Conservation (phyloP, 2,113 vertebrate genomes). For the Erythrolamprus reginae region DNA sequence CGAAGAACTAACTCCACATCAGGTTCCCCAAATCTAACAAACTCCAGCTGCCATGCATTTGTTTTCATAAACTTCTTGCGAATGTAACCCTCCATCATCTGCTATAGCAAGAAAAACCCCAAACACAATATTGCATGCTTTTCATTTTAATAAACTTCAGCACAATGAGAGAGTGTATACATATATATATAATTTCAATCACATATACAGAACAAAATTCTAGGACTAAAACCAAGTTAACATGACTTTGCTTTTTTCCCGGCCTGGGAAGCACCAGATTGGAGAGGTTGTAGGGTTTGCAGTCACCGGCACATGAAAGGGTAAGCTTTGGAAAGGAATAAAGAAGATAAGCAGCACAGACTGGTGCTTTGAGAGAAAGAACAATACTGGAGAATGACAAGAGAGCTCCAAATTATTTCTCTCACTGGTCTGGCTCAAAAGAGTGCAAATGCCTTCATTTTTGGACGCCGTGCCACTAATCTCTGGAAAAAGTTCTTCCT, state of each 20-base stretch:
- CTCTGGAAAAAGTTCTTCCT: conserved; percentile 16
- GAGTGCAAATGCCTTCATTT: conserved; percentile 23
- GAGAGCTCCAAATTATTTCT: conserved; percentile 5
- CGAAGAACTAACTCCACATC: not conserved
- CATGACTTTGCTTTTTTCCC: not conserved
- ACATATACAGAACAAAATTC: conserved; percentile 64
- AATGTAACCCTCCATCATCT: not conserved
- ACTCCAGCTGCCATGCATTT: not conserved
- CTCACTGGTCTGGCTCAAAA: not conserved
- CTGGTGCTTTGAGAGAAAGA: not conserved
- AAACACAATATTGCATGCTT: conserved; percentile 37
- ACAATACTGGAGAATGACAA: conserved; percentile 29
- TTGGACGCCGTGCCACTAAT: conserved; percentile 8
- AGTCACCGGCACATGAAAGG: conserved; percentile 30
- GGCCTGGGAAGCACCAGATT: not conserved
- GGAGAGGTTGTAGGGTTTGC: not conserved
- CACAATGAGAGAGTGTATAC: conserved; percentile 39
- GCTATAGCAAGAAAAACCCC: not conserved
- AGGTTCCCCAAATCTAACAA: not conserved
- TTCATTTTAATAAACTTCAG: conserved; percentile 68
- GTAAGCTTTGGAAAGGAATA: conserved; percentile 29
- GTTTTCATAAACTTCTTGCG: not conserved
- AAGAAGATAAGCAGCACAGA: not conserved
- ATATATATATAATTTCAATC: conserved; percentile 39
- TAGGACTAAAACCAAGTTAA: conserved; percentile 31